These are phyloP conservation scores for Drosophila macrothrix DNA, from an alignment of 2,888 invertebrate species.

Conservation along the genomic window DNA sequence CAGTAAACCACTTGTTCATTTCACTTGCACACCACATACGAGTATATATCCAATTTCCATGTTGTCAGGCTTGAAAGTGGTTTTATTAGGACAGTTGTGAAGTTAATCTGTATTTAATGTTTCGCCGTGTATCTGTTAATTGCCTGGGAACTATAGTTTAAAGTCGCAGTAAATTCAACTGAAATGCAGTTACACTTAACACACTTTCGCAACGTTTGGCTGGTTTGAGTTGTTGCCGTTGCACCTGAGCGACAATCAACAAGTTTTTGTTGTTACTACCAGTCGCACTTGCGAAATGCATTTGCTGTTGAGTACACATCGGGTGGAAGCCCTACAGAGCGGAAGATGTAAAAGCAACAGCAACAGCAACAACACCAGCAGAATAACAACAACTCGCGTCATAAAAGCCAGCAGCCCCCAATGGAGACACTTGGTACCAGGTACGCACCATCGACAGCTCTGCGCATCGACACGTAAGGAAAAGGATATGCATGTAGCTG, in stretches of 20 bases:
- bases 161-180: slow-evolving; percentile 35
- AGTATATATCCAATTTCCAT: slow-evolving; percentile 40
- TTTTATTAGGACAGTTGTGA: slow-evolving; percentile 11
- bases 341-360: slow-evolving; percentile 49
- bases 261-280: slow-evolving; percentile 57
- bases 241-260: slow-evolving; percentile 67
- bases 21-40: slow-evolving; percentile 13
- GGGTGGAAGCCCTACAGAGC: slow-evolving; percentile 23
- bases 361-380: slow-evolving; percentile 1
- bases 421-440: slow-evolving; percentile 37
- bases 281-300: slow-evolving; percentile 59
- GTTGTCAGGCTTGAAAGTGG: slow-evolving; percentile 39
- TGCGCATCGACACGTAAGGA: slow-evolving; percentile 56
- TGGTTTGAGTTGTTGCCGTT: slow-evolving; percentile 22
- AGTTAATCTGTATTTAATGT: slow-evolving; percentile 17
- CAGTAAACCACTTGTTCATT: slow-evolving; percentile 31
- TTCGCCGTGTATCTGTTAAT: slow-evolving; percentile 38
- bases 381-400: slow-evolving; percentile 20
- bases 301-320: slow-evolving; percentile 52
- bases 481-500: slow-evolving; percentile 53
- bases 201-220: slow-evolving; percentile 45
- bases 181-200: slow-evolving; percentile 61
- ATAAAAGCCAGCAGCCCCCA: slow-evolving; percentile 43
- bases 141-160: slow-evolving; percentile 42
- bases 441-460: slow-evolving; percentile 31